These are phyloP conservation scores for Drosophila aff. DNA, from an alignment of 1,140 invertebrate genomes.

Conservation along the genomic window DNA sequence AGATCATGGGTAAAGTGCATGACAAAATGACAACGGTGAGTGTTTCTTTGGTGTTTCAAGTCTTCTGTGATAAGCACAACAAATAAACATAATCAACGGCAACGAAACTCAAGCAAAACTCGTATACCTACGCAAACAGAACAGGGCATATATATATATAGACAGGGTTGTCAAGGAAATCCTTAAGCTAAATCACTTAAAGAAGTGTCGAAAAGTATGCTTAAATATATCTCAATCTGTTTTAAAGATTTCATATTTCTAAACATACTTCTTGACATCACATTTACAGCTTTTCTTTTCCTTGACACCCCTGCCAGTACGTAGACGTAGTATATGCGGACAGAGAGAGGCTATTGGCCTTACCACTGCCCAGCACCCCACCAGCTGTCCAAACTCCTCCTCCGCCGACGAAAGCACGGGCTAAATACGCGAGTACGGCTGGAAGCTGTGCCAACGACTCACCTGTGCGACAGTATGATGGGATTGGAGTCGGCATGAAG, in stretches of 20 bases:
- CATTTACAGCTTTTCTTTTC: too few species aligned
- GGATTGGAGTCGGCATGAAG: slow-evolving; percentile 94
- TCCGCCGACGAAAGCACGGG: slow-evolving; percentile 85
- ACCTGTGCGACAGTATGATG: slow-evolving; percentile 93
- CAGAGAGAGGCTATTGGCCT: slow-evolving; percentile 43
- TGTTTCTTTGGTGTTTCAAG: slow-evolving; percentile 84
- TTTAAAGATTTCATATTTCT: neutral
- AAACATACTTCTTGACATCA: neutral
- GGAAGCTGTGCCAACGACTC: slow-evolving; percentile 73
- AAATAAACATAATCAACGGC: slow-evolving; percentile 66
- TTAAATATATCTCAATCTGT: neutral
- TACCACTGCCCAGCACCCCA: slow-evolving; percentile 58
- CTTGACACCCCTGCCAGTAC: neutral
- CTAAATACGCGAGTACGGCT: slow-evolving; percentile 54
- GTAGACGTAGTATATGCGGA: slow-evolving; percentile 38
- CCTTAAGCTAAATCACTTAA: neutral
- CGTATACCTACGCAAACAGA: slow-evolving; percentile 75
- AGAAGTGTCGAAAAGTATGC: neutral
- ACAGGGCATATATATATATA: slow-evolving; percentile 42
- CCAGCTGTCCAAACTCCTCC: slow-evolving; percentile 80
- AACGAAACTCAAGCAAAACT: slow-evolving; percentile 76
- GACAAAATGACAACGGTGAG: slow-evolving; percentile 75
- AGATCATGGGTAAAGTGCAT: slow-evolving; percentile 71
- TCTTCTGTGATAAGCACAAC: slow-evolving; percentile 85
- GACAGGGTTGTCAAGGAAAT: neutral